Percentiles rank a stretch among this genome's conserved stretches.
Conservation (phyloP, 2,797 vertebrate species). For the Takifugu rubripes region DNA sequence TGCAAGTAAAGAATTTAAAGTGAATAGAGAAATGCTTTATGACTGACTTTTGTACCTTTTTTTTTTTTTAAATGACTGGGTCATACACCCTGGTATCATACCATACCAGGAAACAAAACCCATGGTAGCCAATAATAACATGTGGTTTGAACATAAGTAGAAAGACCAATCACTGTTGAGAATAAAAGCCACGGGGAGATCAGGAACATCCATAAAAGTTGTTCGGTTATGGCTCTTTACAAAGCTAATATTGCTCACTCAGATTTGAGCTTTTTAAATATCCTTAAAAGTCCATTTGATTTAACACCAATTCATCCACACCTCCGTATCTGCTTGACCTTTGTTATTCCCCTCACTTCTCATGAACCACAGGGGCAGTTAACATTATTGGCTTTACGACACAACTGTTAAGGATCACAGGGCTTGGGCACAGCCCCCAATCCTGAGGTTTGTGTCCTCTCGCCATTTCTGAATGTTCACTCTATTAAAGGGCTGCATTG, state of each 20-base stretch:
- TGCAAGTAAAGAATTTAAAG: too few species aligned
- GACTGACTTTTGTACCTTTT: too few species aligned
- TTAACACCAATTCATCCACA: slow-evolving; percentile 1
- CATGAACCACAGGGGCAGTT: slow-evolving; percentile 33
- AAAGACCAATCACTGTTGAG: too few species aligned
- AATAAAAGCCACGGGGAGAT: too few species aligned
- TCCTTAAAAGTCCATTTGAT: slow-evolving; percentile 3
- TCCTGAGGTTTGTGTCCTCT: slow-evolving; percentile 39
- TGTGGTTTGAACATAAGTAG: too few species aligned
- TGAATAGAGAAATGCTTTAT: too few species aligned
- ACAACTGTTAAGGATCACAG: slow-evolving; percentile 45
- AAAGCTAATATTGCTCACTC: neutral
- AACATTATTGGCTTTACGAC: slow-evolving; percentile 53
- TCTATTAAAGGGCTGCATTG: slow-evolving; percentile 57
- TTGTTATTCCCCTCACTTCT: slow-evolving; percentile 25
- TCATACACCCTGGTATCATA: too few species aligned
- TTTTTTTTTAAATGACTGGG: too few species aligned
- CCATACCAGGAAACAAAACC: too few species aligned
- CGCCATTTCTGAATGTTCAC: slow-evolving; percentile 42
- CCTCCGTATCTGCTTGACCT: slow-evolving; percentile 18
- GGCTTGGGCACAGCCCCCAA: slow-evolving; percentile 31
- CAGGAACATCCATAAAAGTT: too few species aligned
- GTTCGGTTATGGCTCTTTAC: neutral
- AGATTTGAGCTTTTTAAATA: slow-evolving; percentile 2
- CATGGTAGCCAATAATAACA: too few species aligned